Conservation (phyloP, 2,113 vertebrate species). For the Bothrops jararaca region DNA sequence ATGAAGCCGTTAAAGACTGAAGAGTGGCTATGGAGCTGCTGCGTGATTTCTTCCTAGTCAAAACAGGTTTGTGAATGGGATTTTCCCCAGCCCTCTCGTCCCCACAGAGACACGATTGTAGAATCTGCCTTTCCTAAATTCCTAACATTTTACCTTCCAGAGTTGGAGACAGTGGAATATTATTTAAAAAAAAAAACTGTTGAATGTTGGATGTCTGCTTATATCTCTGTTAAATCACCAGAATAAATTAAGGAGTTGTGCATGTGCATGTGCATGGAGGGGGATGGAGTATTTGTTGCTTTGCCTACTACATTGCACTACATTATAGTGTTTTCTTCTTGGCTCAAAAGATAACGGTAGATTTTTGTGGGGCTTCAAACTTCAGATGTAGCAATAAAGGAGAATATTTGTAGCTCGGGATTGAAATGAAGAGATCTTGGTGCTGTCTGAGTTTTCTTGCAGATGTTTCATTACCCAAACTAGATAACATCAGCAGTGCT, state of each 20-base stretch:
- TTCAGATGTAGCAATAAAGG: not conserved
- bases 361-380: not conserved
- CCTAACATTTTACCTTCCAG: not conserved
- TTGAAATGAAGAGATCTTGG: no score
- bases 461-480: no score
- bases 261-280: not conserved
- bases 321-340: not conserved
- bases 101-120: not conserved
- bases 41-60: not conserved
- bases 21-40: slow-evolving; percentile 47
- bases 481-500: not conserved
- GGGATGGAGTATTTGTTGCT: not conserved
- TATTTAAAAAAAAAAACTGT: not conserved
- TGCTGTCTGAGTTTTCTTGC: no score
- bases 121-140: not conserved
- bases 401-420: no score
- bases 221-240: not conserved
- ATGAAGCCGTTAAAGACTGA: slow-evolving; percentile 37
- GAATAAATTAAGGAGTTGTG: not conserved
- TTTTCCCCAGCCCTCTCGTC: not conserved
- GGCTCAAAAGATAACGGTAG: not conserved
- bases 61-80: slow-evolving; percentile 2
- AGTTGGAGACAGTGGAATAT: not conserved
- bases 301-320: not conserved
- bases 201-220: not conserved